Percentiles rank a stretch among this genome's conserved stretches.
phyloP scores from a whole-genome alignment of 53 echinoderm and acorn worm genomes.

The Crossaster papposus region DNA sequence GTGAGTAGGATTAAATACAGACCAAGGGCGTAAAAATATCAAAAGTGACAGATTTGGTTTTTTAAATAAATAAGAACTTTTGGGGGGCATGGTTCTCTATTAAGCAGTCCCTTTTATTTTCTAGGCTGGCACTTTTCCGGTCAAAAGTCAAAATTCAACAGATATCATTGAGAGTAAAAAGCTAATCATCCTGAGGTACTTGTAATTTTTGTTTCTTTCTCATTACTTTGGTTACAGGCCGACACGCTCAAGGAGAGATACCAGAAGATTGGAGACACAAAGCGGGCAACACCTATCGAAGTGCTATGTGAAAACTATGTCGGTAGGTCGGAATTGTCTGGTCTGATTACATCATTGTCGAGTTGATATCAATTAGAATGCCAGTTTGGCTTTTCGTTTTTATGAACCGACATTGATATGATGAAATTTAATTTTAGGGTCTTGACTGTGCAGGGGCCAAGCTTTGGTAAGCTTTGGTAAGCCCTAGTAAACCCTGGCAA shows the following conservation, averaged over 20 bases:
- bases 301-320: slow-evolving; percentile 98
- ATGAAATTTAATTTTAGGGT: neutral
- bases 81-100: too few species aligned
- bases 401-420: neutral
- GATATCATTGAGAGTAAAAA: neutral
- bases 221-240: slow-evolving; percentile 69
- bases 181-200: neutral
- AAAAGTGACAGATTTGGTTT: too few species aligned
- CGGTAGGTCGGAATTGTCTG: slow-evolving; percentile 64
- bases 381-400: neutral
- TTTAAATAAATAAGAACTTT: too few species aligned
- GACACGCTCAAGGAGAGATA: slow-evolving; percentile 98
- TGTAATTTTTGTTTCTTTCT: neutral
- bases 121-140: too few species aligned
- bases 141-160: neutral
- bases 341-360: neutral
- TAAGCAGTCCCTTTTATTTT: too few species aligned
- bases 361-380: neutral
- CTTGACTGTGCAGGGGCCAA: neutral
- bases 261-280: slow-evolving; percentile 98
- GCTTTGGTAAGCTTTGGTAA: too few species aligned
- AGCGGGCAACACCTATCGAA: slow-evolving; percentile 98
- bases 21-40: too few species aligned
- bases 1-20: too few species aligned
- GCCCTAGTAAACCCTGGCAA: too few species aligned